phyloP scores from a whole-genome alignment of 2,888 invertebrate genomes.

The Tuta absoluta region DNA sequence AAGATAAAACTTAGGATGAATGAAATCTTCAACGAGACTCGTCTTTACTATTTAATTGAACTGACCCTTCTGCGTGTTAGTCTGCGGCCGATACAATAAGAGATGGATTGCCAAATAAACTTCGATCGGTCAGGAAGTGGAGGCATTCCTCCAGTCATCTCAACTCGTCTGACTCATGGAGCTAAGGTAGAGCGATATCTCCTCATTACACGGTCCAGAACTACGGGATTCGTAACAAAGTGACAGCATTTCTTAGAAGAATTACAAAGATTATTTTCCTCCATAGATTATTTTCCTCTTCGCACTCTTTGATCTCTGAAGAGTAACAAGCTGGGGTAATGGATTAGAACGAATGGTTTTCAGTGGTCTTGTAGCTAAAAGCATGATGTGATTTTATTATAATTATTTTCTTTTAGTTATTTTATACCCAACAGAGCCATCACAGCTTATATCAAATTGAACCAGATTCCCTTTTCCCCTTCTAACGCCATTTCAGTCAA shows the following conservation, averaged over 20 bases:
- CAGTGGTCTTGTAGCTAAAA: neutral
- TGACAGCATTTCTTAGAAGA: slow-evolving; percentile 13
- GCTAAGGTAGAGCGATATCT: slow-evolving; percentile 11
- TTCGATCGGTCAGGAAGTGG: slow-evolving; percentile 60
- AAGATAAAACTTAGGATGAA: neutral
- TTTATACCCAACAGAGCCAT: neutral
- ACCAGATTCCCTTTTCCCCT: slow-evolving; percentile 9
- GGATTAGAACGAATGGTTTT: neutral
- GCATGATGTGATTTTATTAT: neutral
- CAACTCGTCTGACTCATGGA: neutral
- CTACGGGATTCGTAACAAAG: neutral
- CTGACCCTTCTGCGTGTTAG: neutral
- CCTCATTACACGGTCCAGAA: slow-evolving; percentile 17
- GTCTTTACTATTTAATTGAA: neutral
- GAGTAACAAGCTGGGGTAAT: neutral
- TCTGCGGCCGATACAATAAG: slow-evolving; percentile 16
- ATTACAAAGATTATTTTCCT: slow-evolving; percentile 5
- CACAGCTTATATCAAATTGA: neutral
- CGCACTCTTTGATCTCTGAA: neutral
- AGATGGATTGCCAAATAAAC: slow-evolving; percentile 40
- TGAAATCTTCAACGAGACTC: neutral
- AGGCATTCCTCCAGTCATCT: slow-evolving; percentile 56
- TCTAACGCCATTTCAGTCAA: slow-evolving; percentile 5
- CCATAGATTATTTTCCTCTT: no score
- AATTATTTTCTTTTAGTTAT: neutral